These are phyloP conservation scores for Kryptolebias ocellatus DNA, from an alignment of 2,797 vertebrate genomes.

Conservation along the genomic window DNA sequence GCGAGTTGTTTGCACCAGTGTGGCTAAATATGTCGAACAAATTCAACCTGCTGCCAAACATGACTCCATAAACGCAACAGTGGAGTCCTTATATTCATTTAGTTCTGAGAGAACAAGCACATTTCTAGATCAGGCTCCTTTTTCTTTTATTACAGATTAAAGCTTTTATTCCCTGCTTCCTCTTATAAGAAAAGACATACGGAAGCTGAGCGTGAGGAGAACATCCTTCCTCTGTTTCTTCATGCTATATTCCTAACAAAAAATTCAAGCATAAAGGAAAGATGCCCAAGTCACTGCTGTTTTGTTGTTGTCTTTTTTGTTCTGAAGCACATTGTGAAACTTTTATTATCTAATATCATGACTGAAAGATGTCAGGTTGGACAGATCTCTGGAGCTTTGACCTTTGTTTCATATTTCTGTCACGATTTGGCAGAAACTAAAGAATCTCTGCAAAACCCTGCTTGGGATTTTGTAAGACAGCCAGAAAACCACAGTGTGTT, in stretches of 20 bases:
- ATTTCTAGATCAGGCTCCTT: too few relatives aligned
- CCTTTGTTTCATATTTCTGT: conserved; percentile 37
- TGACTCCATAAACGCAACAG: not conserved
- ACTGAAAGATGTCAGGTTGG: conserved; percentile 1
- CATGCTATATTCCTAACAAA: too few relatives aligned
- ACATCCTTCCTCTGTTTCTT: too few relatives aligned
- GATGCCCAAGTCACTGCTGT: not conserved
- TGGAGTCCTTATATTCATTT: not conserved
- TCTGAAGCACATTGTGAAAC: conserved; percentile 26
- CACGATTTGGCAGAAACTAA: conserved; percentile 28
- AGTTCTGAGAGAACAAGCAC: not conserved
- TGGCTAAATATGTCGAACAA: not conserved
- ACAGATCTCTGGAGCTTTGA: conserved; percentile 28
- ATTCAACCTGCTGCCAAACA: not conserved
- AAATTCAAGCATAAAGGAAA: too few relatives aligned
- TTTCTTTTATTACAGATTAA: too few relatives aligned
- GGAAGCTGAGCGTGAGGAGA: too few relatives aligned
- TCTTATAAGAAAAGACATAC: too few relatives aligned
- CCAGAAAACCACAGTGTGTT: conserved; percentile 20
- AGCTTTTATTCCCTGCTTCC: too few relatives aligned
- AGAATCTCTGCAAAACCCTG: conserved; percentile 31
- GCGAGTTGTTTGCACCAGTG: too few relatives aligned
- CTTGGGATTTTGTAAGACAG: conserved; percentile 19
- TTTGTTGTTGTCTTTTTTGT: not conserved
- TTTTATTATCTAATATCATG: conserved; percentile 36